Evolutionary conservation across 2,888 invertebrate genomes (phyloP), one percentile per base, ranked within the genome.

Genomic region (Pristionchus fissidentatus): DNA sequence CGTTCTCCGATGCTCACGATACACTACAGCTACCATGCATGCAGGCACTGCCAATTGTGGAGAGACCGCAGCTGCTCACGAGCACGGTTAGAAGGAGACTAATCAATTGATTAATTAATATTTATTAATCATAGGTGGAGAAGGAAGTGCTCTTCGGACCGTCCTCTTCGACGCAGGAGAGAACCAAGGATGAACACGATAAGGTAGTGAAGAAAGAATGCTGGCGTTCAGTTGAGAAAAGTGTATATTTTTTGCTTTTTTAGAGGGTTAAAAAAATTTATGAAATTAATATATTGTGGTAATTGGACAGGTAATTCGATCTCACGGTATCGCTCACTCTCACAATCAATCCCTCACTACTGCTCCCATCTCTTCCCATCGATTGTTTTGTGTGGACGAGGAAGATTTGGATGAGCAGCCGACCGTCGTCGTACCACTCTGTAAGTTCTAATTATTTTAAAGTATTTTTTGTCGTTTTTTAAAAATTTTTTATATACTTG

Each of bases 1-100:
- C 84, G 46, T 86, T 84, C 73, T 85, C 87, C 95, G 92, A 92
- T 93, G 90, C 91, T 91, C 84, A 92, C 92, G 93, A 90, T 38
- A 86, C 90, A 0, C 86, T 91, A 84, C 77, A 75, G 29, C 84
- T 80, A 22, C 26, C 87, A 8, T 86, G 85, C 3, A 84, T 83
- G 26, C 83, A 87, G 32, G 77, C 84, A 4, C 79, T 90, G n/a
- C 90, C 83, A 1, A 73, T 83, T 15, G 83, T 83, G 22, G 83
- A 83, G 19, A 46, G 46, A 35, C 79, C 78, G 10, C 82, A 77
- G 8, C 32, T 84, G 10, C 38, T 84, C 15, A 79, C 80, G 10
- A 38, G 57, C 66, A 84, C 41, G 41, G 70, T 66, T 7, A 52
- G 77, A 7, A 32, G 13, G 32, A n/a, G n/a, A n/a, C n/a, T n/a